A percentile compares a stretch with the other conserved stretches of the same genome.
Conservation (phyloP, 2,797 vertebrate genomes). For the Heliangelus exortis region DNA sequence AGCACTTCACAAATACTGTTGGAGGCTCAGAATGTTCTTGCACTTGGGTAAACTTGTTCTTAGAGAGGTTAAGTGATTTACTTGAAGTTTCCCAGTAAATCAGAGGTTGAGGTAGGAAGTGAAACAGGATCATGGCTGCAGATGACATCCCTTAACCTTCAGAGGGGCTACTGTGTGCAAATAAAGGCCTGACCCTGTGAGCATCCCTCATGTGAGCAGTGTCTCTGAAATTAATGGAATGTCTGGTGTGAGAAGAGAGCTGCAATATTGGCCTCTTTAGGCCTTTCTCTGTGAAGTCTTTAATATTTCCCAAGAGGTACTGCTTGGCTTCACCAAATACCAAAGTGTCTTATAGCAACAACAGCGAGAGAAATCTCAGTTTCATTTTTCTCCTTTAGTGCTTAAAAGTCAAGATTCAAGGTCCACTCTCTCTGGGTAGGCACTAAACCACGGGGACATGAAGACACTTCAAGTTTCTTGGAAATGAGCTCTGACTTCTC, state of each 20-base stretch:
- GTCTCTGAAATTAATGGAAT: background rate
- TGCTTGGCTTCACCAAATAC: background rate
- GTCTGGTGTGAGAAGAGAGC: background rate
- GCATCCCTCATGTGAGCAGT: background rate
- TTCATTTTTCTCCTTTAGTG: background rate
- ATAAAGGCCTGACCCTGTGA: conserved; percentile 7
- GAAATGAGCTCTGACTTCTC: background rate
- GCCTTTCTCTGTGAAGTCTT: background rate
- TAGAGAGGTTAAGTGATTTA: conserved; percentile 59
- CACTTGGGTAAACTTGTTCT: conserved; percentile 40
- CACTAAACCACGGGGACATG: fast-evolving
- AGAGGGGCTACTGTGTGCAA: conserved; percentile 39
- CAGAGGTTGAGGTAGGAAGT: conserved; percentile 52
- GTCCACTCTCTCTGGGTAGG: background rate
- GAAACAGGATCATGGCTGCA: conserved; percentile 35
- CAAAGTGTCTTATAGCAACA: background rate
- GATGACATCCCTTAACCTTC: conserved; percentile 47
- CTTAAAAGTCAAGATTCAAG: background rate
- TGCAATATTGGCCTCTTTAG: background rate
- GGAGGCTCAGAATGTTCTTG: conserved; percentile 14
- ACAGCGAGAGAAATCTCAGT: background rate
- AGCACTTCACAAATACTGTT: conserved; percentile 10
- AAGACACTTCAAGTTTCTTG: background rate
- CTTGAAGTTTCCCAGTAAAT: conserved; percentile 49
- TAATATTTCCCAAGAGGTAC: conserved; percentile 6